Evolutionary conservation across 1,140 invertebrate species (phyloP).

Genomic region (Drosophila aff.): DNA sequence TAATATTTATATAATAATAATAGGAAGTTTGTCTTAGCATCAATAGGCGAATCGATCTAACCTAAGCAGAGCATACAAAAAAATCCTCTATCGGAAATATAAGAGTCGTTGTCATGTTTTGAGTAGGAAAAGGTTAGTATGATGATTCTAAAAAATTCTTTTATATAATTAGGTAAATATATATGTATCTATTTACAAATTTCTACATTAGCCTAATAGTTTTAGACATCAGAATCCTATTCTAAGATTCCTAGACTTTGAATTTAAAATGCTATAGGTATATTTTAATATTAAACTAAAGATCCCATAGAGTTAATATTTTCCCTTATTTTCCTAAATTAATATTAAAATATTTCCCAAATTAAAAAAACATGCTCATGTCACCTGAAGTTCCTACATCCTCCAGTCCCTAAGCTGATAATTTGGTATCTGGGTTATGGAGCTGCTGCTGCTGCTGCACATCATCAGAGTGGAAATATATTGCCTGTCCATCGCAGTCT

Average conservation of each 20-base stretch:
- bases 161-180: background rate
- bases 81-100: background rate
- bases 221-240: background rate
- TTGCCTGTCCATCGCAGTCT: background rate
- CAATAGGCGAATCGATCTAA: too few species aligned
- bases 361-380: too few species aligned
- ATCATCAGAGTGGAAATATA: background rate
- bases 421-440: constrained; percentile 1
- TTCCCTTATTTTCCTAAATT: background rate
- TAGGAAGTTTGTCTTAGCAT: too few species aligned
- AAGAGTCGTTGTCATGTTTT: background rate
- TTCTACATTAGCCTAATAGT: background rate
- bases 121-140: background rate
- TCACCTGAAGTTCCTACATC: background rate
- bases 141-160: background rate
- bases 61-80: too few species aligned
- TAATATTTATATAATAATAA: too few species aligned
- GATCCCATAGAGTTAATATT: too few species aligned
- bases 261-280: too few species aligned
- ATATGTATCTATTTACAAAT: background rate
- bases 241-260: too few species aligned
- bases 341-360: background rate
- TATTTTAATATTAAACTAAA: too few species aligned
- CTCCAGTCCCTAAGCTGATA: background rate
- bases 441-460: background rate